A percentile compares a stretch with the other conserved stretches of the same genome.
These are phyloP conservation scores for Hydrotaea diabolus DNA, from an alignment of 2,888 invertebrate species.

Conservation along the genomic window DNA sequence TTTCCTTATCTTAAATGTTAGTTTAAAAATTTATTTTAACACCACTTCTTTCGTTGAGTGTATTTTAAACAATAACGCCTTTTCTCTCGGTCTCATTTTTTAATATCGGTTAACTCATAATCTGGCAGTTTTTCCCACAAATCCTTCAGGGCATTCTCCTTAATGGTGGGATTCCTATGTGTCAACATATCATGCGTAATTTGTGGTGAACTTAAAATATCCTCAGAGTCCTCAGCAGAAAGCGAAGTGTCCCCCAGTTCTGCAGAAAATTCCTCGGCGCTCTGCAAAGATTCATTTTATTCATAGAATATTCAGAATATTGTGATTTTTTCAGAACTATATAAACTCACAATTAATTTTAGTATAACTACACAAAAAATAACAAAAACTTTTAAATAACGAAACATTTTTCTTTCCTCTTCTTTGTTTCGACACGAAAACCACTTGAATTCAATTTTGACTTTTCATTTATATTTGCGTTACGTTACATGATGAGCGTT, in stretches of 20 bases:
- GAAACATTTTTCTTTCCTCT: slow-evolving; percentile 39
- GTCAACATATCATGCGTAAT: slow-evolving; percentile 50
- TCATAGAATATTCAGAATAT: background rate
- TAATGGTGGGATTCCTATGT: slow-evolving; percentile 58
- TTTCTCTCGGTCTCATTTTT: slow-evolving; percentile 34
- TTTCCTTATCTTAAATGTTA: background rate
- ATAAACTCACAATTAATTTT: slow-evolving; percentile 45
- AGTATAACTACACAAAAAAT: slow-evolving; percentile 29
- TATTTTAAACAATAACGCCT: background rate
- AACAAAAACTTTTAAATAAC: slow-evolving; percentile 30
- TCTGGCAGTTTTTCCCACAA: slow-evolving; percentile 69
- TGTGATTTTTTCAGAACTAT: background rate
- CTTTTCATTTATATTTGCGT: background rate
- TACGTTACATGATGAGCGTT: background rate
- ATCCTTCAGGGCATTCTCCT: slow-evolving; percentile 66
- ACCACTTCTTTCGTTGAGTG: background rate
- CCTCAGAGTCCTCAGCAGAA: slow-evolving; percentile 50
- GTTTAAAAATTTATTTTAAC: background rate
- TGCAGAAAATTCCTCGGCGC: slow-evolving; percentile 44
- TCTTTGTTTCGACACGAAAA: background rate
- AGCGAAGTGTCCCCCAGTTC: slow-evolving; percentile 30
- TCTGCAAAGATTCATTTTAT: slow-evolving; percentile 24
- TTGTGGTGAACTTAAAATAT: slow-evolving; percentile 39
- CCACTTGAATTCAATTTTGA: background rate
- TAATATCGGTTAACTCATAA: slow-evolving; percentile 63